Base-by-base conservation (phyloP, 2,797 vertebrate genomes). In the Morelia viridis region DNA sequence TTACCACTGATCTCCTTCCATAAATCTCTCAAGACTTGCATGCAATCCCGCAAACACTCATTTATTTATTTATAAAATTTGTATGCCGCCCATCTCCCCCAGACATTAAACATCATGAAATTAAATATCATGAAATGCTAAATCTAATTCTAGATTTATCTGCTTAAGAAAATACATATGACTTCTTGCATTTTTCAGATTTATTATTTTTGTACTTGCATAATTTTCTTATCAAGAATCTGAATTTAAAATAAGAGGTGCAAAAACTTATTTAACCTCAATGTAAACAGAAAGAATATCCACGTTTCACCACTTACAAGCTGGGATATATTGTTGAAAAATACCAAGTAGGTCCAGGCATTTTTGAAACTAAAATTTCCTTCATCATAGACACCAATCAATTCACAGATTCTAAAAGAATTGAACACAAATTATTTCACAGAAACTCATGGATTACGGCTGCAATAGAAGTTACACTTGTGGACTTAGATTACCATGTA, bases 301-400 rank as follows among this genome's bases (percentile, higher is more conserved):
- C 84, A 7, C 92, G 26, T 31, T 35, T 5, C 56, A 89, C 92
- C 95, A 98, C 98, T 98, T 98, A 99, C 99, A 95, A 99, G 97
- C 91, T 99, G 99, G 90, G 99, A 99, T 96, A 99, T 97, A 91
- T 99, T 99, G 97, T 99, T 99, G 96, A 99, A 97, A 96, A 99
- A 99, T 94, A 99, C 99, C 96, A 99, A 97, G 95, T 99, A 99
- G 0, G 99, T 99, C 99, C 99, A 99, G 26, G 99, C 99, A 87
- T 99, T 99, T 96, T 95, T 98, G 83, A 98, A 98, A 94, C 98
- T 99, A 95, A 99, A 99, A 94, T 99, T 99, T 64, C 99, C 99
- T 98, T 99, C 99, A 91, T 99, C 98, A 11, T 99, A 99, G 64
- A 99, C 98, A 0, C 91, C 96, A 96, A 98, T 97, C 53, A 99